Evolutionary conservation across 1,140 invertebrate species (phyloP), one percentile per base, ranked within the genome.

Genomic region (Lordiphosa stackelbergi): DNA sequence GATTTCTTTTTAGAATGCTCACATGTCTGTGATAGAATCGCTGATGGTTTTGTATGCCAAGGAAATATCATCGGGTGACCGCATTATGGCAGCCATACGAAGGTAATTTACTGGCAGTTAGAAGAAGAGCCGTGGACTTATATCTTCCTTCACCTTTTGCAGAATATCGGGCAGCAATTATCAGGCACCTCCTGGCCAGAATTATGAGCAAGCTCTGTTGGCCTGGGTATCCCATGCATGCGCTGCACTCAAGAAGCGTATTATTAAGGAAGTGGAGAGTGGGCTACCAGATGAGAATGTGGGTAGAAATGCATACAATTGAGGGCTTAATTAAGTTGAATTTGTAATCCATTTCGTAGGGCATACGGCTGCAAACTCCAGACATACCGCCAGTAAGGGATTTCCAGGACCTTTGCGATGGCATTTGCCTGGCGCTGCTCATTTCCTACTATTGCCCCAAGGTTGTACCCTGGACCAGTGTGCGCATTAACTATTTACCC

Each of bases 11-110:
- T 24, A 99, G 97, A 94, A 92, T 88, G 96, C 96, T 69, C 98
- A 99, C 89, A 94, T 99, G 92, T 93, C 95, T 88, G 94, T 99
- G 88, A 97, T 98, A 89, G 97, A 99, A 90, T 95, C 95, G 69
- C 91, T 99, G 87, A 99, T 99, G 97, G 91, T 92, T 73, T 91
- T 99, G 62, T 98, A 98, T 89, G 94, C 96, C 65, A 94, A 95
- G 83, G 96, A 98, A 89, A 94, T 98, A 56, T 94, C 97, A 59
- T 96, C 95, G 12, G 91, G 94, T 35, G 97, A 98, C 71, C 91
- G 95, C 48, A 94, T 98, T 24, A 90, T 94, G 19, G 93, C 95
- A 53, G 95, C 97, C 46, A 94, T 97, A 49, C 91, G 93, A 73
- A 90, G 94, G 58, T 95, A 93, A 87, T 90, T 35, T 4, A 6